Evolutionary conservation across 2,113 vertebrate genomes (phyloP).

Genomic region (Poeciliopsis retropinna): DNA sequence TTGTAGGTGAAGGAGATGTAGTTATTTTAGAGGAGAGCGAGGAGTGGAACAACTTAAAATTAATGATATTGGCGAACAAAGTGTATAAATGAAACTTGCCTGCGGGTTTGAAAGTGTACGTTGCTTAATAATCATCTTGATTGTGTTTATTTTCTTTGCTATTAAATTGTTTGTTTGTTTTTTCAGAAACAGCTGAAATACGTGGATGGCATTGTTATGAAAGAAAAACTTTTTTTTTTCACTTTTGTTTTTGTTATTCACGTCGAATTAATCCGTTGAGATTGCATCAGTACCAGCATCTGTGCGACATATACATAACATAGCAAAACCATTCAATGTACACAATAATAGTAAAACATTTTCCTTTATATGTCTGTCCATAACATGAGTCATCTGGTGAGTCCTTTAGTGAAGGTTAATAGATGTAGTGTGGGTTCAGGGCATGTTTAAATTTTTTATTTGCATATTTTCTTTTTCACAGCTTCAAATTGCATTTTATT

Average conservation of each 20-base stretch:
- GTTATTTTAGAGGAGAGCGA: constrained; percentile 13
- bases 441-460: not conserved
- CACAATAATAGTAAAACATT: not conserved
- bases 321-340: not conserved
- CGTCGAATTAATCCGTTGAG: not conserved
- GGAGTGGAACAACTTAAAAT: not conserved
- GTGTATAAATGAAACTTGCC: constrained; percentile 19
- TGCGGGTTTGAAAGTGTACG: constrained; percentile 19
- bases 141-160: constrained; percentile 46
- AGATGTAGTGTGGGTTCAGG: not conserved
- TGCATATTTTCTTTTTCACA: not conserved
- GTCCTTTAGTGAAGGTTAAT: not conserved
- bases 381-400: not conserved
- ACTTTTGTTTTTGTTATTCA: not conserved
- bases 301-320: not conserved
- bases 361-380: not conserved
- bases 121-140: constrained; percentile 52
- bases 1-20: constrained; percentile 15
- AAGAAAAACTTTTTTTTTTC: constrained; percentile 2
- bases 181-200: constrained; percentile 41
- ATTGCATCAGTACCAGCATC: not conserved
- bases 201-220: constrained; percentile 40
- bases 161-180: constrained; percentile 38
- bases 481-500: not conserved
- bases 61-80: constrained; percentile 22